Evolutionary conservation across 2,113 vertebrate genomes (phyloP), one percentile per base, ranked within the genome.

Genomic region (Etheostoma spectabile): DNA sequence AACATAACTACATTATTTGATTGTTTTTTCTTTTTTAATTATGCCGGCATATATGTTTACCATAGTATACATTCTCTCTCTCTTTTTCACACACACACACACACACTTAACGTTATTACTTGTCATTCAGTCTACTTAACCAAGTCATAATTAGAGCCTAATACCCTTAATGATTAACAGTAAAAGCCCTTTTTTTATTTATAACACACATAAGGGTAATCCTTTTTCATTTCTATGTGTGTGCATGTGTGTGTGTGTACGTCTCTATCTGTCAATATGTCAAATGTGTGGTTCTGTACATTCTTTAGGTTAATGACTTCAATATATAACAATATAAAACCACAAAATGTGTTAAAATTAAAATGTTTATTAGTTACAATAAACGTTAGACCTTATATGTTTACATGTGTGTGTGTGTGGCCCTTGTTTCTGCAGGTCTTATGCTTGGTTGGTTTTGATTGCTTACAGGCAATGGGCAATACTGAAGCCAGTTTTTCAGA

Each of bases 21-120:
- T 38, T 19, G 14, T 0, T 18, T 13, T 59, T 63, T 46, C 19
- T 1, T 64, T 64, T 22, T 65, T 22, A 53, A 68, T 74, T 30
- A 51, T 66, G 7, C 10, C 1, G 10, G 15, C 48, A 21, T 82
- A 55, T 55, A 45, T 15, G 35, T 62, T 27, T 3, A 57, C 38
- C 11, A 19, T 12, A 30, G 46, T 45, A 15, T 16, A 52, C 12
- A 78, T 22, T 13, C 5, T 42, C 7, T n/a, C 4, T 16, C 6
- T 16, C 1, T 16, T 1, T 52, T 4, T 38, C 3, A 24, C 10
- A 45, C 27, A 59, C 46, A 62, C 30, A 72, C 53, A 76, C 49
- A 59, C 79, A 33, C 82, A 51, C 79, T 64, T 73, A 75, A 66
- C 70, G 69, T 66, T 84, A 82, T 87, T 88, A 67, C 73, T 80